These are phyloP conservation scores for Prionace glauca DNA, from an alignment of 2,797 vertebrate genomes.

Conservation along the genomic window DNA sequence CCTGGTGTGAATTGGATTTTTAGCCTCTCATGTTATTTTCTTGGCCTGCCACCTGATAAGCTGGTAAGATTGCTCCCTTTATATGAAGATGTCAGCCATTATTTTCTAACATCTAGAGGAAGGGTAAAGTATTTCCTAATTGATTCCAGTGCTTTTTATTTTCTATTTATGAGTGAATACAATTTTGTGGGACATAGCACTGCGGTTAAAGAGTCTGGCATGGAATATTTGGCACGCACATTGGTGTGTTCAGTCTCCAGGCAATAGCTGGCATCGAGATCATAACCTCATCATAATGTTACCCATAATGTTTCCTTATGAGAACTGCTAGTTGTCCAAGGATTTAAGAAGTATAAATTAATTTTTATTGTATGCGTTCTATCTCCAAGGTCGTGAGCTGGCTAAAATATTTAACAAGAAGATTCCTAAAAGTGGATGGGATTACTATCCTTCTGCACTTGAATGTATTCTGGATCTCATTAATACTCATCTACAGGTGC, in stretches of 20 bases:
- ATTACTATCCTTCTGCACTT: slow-evolving; percentile 42
- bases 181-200: not conserved
- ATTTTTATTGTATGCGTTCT: not conserved
- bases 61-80: too few species aligned
- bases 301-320: not conserved
- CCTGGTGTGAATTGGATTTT: too few species aligned
- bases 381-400: slow-evolving; percentile 40
- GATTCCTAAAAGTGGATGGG: slow-evolving; percentile 39
- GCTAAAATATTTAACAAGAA: slow-evolving; percentile 39
- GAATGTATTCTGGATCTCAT: slow-evolving; percentile 41
- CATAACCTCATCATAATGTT: not conserved
- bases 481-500: slow-evolving; percentile 42
- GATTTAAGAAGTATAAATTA: not conserved
- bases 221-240: not conserved
- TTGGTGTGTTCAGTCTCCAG: not conserved
- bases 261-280: not conserved
- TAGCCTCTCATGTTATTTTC: too few species aligned
- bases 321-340: not conserved
- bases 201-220: not conserved
- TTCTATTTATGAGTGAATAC: not conserved
- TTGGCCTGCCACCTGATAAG: too few species aligned
- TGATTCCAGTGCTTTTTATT: not conserved
- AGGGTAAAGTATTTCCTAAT: not conserved
- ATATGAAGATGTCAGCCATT: not conserved
- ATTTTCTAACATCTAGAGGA: not conserved